These are phyloP conservation scores for Drosophila quadrilineata DNA, from an alignment of 1,140 invertebrate genomes.

Conservation along the genomic window DNA sequence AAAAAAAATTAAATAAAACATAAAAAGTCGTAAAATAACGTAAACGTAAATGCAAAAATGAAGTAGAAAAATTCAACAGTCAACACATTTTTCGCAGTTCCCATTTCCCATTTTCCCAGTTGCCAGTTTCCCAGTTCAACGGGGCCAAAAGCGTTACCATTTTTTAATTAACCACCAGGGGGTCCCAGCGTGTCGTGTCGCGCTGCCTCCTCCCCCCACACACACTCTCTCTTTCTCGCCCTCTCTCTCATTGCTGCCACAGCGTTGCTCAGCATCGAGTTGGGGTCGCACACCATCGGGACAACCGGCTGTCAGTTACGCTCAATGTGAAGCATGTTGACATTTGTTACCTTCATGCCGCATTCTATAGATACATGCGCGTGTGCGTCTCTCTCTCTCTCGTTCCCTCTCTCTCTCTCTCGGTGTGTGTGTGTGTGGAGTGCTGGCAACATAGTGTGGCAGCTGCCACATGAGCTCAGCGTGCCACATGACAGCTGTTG, in stretches of 20 bases:
- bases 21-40: background rate
- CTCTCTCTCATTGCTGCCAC: too few species aligned
- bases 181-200: slow-evolving; percentile 3
- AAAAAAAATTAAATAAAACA: background rate
- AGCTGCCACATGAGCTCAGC: slow-evolving; percentile 21
- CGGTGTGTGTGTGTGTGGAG: background rate
- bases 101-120: too few species aligned
- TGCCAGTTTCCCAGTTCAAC: background rate
- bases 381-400: too few species aligned
- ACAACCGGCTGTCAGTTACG: slow-evolving; percentile 56
- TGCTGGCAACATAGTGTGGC: slow-evolving; percentile 5
- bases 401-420: too few species aligned
- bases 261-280: too few species aligned
- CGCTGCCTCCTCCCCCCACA: background rate
- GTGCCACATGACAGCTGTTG: slow-evolving; percentile 67
- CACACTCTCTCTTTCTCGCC: too few species aligned
- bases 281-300: slow-evolving; percentile 18
- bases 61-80: background rate
- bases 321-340: slow-evolving; percentile 65
- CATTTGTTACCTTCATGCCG: slow-evolving; percentile 66
- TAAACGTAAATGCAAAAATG: background rate
- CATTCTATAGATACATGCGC: slow-evolving; percentile 47
- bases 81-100: slow-evolving; percentile 44
- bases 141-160: slow-evolving; percentile 20
- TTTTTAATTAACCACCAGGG: slow-evolving; percentile 76